Conservation (phyloP, 2,888 invertebrate species). For the Epinotia bilunana region DNA sequence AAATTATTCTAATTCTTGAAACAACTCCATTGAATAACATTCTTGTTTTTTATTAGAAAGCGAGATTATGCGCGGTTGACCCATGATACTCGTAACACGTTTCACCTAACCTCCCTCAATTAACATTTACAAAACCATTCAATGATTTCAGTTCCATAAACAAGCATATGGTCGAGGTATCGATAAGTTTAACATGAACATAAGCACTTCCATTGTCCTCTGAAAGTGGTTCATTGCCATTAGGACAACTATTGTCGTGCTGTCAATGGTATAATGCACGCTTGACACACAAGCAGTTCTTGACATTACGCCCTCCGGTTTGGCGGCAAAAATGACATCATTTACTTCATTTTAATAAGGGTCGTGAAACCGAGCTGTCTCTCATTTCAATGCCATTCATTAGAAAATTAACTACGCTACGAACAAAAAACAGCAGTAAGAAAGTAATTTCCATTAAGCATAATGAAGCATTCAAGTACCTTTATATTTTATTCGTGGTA, state of each 20-base stretch:
- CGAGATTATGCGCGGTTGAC: too few species aligned
- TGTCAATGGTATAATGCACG: constrained; percentile 39
- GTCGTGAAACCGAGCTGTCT: not conserved
- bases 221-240: constrained; percentile 45
- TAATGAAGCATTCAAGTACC: constrained; percentile 8
- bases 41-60: too few species aligned
- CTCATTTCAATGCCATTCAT: not conserved
- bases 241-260: constrained; percentile 43
- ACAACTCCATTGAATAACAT: too few species aligned
- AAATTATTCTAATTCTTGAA: too few species aligned
- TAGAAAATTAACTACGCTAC: constrained; percentile 1
- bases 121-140: not conserved
- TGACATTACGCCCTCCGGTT: constrained; percentile 28
- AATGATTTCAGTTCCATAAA: constrained; percentile 19
- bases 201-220: constrained; percentile 41
- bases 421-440: not conserved
- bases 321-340: constrained; percentile 11
- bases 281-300: constrained; percentile 36
- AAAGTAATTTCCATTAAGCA: constrained; percentile 1
- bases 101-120: not conserved
- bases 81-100: not conserved
- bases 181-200: constrained; percentile 39
- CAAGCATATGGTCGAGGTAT: constrained; percentile 29
- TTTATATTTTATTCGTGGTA: constrained; percentile 11
- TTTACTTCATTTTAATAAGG: not conserved